phyloP scores from a whole-genome alignment of 2,888 invertebrate genomes.

The Ametastegia equiseti region DNA sequence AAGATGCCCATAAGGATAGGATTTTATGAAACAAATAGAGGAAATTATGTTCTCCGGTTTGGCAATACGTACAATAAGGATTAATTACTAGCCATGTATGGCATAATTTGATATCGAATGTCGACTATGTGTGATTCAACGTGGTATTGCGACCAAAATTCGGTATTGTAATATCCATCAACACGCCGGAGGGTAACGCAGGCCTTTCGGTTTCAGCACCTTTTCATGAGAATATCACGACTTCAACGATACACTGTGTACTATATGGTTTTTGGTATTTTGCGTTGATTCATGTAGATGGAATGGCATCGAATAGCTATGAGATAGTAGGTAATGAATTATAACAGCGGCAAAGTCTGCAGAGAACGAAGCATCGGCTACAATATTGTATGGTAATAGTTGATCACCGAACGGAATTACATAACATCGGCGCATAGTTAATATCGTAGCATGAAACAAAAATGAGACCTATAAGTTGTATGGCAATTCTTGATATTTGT shows the following conservation, averaged over 20 bases:
- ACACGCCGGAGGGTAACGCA: neutral
- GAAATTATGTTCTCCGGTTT: neutral
- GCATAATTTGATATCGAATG: neutral
- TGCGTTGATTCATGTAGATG: neutral
- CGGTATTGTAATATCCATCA: neutral
- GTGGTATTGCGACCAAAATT: neutral
- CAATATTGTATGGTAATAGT: neutral
- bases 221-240: neutral
- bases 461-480: neutral
- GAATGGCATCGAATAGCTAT: neutral
- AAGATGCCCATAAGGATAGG: neutral
- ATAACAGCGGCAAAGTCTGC: neutral
- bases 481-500: neutral
- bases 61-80: neutral
- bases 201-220: neutral
- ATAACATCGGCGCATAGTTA: neutral
- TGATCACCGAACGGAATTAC: neutral
- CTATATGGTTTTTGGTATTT: neutral
- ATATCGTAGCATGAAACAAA: neutral
- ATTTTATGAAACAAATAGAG: neutral
- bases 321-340: neutral
- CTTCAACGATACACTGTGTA: neutral
- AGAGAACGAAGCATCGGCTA: neutral
- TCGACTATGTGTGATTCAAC: constrained; percentile 1
- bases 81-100: neutral